Base-by-base conservation (phyloP, 1,140 invertebrate species). In the Harpegnathos saltator region DNA sequence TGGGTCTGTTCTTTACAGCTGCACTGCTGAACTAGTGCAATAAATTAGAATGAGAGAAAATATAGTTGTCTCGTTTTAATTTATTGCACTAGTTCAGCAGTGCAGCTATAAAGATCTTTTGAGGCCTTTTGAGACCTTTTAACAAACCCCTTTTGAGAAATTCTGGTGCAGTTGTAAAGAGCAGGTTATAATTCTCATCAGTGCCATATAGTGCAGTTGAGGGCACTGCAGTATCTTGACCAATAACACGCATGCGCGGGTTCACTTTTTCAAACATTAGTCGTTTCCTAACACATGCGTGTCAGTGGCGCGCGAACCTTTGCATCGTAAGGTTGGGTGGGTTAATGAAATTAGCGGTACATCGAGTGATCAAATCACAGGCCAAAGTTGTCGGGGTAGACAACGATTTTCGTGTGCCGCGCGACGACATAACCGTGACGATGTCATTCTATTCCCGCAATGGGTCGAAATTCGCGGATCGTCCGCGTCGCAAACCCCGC, bases 391-490 rank as follows among this genome's bases (percentile, higher is more conserved):
- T 24, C 9, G 4, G 9, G 29, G n/a, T 0, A 7, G 38, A 44
- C 38, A 9, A 44, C 38, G 38, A 44, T 9, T 9, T 44, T 44
- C 15, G 29, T 26, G 1, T 24, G 19, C 14, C n/a, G 52, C 44
- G 38, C 38, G 7, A 3, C 38, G 38, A 44, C 38, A 9, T 9
- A 44, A 44, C 38, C 44, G n/a, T n/a, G 38, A 86, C 85, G 59
- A 95, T 94, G 94, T 94, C 94, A 77, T 94, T 89, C 83, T 93
- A 93, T 61, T 94, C 94, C 82, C 93, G 93, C 65, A 93, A 95
- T 29, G 92, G 91, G 77, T 92, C 93, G 66, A 93, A 87, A 85
- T 92, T 94, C 68, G 89, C 92, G 84, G 94, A 95, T 22, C 91
- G 90, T 50, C 80, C 93, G 24, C 90, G 93, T 0, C 93, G 92